Conservation (phyloP, 35 echinoderm and acorn worm genomes). For the Nesometra sesokonis region DNA sequence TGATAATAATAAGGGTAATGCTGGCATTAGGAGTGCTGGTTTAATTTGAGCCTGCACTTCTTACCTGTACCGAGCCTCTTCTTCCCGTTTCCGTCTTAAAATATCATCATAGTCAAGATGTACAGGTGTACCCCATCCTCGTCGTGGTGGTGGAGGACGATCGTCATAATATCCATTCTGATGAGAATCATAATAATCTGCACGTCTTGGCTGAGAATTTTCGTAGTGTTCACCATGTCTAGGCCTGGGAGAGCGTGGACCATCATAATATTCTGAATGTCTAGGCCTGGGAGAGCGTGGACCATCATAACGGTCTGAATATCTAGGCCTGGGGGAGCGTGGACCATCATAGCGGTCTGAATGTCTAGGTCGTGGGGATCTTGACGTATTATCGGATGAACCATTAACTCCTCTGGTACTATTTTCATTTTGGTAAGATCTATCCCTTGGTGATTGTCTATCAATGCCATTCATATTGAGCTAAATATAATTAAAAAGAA, state of each 20-base stretch:
- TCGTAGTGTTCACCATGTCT: too few relatives aligned
- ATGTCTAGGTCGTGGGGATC: background rate
- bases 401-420: background rate
- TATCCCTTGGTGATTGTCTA: background rate
- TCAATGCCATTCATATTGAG: background rate
- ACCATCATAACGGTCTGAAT: background rate
- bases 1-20: too few relatives aligned
- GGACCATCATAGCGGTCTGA: background rate
- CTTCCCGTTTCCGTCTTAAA: constrained; percentile 47
- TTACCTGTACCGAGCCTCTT: constrained; percentile 79
- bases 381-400: background rate
- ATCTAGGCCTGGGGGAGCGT: background rate
- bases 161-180: constrained; percentile 53
- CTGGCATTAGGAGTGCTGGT: too few relatives aligned
- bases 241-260: too few relatives aligned
- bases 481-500: background rate
- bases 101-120: constrained; percentile 69
- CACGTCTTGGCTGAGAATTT: too few relatives aligned
- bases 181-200: background rate
- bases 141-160: constrained; percentile 46
- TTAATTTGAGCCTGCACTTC: too few relatives aligned
- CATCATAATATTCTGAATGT: too few relatives aligned
- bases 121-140: constrained; percentile 76
- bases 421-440: background rate
- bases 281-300: too few relatives aligned